Evolutionary conservation across 2,797 vertebrate species (phyloP), one percentile per base, ranked within the genome.

Genomic region (Adelosebastes latens): DNA sequence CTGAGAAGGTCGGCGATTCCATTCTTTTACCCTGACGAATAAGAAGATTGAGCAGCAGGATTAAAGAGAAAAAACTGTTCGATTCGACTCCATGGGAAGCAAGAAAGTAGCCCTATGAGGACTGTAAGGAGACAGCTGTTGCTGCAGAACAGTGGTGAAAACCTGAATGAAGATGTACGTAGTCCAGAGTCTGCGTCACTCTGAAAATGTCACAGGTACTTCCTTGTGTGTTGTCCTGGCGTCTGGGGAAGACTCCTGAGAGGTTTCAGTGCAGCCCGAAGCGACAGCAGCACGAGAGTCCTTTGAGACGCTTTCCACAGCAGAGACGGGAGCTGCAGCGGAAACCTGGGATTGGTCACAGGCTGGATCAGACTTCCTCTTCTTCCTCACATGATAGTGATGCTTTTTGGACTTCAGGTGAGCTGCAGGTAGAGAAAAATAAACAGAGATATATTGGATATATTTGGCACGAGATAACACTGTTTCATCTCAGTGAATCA

Each of bases 361-460:
- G 32, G 27, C 25, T 6, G 52, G 77, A 20, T 97, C 95, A 6
- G 81, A 78, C 90, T 92, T 97, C 88, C 90, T 96, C 83, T 91
- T 97, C 91, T 97, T 98, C 95, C 93, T 98, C 84, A 96, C 82
- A 4, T 96, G 96, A 88, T 96, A 87, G 90, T 95, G 93, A 90
- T 99, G 98, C 81, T 96, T 97, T 90, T 97, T 99, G 82, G 98
- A 99, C 52, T 96, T 97, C 6, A 96, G 92, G 92, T 99, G 98
- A 87, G 97, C 98, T 99, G 84, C 61, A 77, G 84, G 63, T 4
- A 36, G 58, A 88, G 4, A 0, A 80, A 3, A 60, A 58, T 1
- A 24, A 10, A 76, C 11, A 63, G 20, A 60, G n/a, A 65, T 10
- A 18, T 1, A 20, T 13, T 42, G 18, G 49, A 70, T 42, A 34